Percentiles rank a stretch among this genome's conserved stretches.
Evolutionary conservation across 2,888 invertebrate species (phyloP).

Genomic region (Drosophila rubida): DNA sequence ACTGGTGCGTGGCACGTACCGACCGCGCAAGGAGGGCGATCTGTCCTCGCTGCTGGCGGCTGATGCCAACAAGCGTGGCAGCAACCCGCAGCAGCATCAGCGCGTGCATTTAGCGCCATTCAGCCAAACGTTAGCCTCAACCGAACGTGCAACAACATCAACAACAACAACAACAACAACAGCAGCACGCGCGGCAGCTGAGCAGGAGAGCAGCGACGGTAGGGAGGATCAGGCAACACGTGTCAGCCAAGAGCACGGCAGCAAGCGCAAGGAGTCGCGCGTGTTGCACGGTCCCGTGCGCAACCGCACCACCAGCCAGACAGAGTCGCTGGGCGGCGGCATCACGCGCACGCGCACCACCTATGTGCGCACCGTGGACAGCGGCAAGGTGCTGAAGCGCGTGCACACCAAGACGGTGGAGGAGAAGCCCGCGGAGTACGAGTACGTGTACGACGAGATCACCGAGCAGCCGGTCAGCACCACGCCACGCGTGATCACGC

Average conservation of each 20-base stretch:
- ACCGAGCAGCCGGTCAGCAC: constrained; percentile 55
- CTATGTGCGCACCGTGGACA: constrained; percentile 60
- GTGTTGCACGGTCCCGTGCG: constrained; percentile 28
- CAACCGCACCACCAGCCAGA: constrained; percentile 59
- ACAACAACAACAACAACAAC: background rate
- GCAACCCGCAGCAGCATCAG: background rate
- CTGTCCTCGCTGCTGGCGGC: constrained; percentile 72
- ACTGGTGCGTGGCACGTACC: constrained; percentile 66
- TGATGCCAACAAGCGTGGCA: constrained; percentile 60
- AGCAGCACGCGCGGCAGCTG: no score
- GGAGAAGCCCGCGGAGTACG: constrained; percentile 69
- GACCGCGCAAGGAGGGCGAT: constrained; percentile 68
- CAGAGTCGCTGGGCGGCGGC: constrained; percentile 53
- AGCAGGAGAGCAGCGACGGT: no score
- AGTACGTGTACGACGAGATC: constrained; percentile 64
- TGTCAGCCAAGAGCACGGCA: background rate
- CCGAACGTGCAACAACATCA: no score
- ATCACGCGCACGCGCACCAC: constrained; percentile 65
- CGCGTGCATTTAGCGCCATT: no score
- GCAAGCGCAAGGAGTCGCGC: constrained; percentile 9
- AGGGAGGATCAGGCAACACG: no score
- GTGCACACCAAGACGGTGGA: constrained; percentile 67
- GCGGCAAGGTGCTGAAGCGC: constrained; percentile 66
- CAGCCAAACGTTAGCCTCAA: no score
- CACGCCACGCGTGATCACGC: constrained; percentile 63